phyloP scores from a whole-genome alignment of 2,113 vertebrate species.

The Rhipidura dahli region DNA sequence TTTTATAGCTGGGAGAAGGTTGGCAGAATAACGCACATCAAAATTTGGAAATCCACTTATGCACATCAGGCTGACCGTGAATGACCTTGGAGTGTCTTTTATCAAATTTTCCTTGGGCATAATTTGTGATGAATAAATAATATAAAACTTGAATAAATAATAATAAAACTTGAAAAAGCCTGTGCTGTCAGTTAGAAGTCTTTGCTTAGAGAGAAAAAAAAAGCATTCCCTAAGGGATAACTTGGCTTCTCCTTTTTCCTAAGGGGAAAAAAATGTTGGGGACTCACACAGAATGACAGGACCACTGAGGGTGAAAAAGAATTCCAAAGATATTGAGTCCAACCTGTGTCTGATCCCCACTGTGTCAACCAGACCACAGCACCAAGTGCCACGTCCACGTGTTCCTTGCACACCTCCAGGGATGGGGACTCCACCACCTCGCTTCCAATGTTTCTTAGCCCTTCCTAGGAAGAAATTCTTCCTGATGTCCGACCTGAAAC shows the following conservation, averaged over 20 bases:
- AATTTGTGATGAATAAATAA: neutral
- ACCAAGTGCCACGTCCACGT: accelerated
- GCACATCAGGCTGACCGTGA: neutral
- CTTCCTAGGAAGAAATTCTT: neutral
- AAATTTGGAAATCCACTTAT: neutral
- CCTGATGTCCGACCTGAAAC: neutral
- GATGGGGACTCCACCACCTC: neutral
- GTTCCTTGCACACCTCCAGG: neutral
- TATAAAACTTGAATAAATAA: neutral
- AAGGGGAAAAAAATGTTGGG: neutral
- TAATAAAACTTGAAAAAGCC: neutral
- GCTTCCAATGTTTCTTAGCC: neutral
- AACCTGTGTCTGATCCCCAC: neutral
- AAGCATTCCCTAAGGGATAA: neutral
- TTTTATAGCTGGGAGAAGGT: neutral
- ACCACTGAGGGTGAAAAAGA: neutral
- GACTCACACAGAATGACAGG: neutral
- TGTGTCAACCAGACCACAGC: neutral
- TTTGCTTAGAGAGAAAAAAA: neutral
- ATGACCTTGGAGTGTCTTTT: neutral
- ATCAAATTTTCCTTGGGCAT: neutral
- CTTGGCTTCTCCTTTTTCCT: neutral
- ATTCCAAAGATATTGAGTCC: neutral
- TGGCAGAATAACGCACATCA: neutral
- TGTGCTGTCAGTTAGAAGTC: neutral